These are phyloP conservation scores for Plumapathes pennacea DNA, from an alignment of 92 coral and sea anemone species.

Conservation along the genomic window DNA sequence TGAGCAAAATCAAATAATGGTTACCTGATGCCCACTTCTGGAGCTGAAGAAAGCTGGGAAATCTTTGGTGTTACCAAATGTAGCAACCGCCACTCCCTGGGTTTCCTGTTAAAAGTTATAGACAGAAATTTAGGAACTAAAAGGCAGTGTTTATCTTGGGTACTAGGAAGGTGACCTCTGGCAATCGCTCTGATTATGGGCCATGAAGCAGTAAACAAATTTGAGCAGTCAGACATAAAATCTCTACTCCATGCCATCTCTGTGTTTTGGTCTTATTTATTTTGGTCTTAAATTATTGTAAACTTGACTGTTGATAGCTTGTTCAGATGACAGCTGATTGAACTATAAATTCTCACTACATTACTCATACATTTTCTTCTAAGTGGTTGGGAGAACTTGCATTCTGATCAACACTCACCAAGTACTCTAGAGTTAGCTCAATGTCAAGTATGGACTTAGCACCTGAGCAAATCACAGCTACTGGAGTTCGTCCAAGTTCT, in stretches of 20 bases:
- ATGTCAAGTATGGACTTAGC: conserved; percentile 93
- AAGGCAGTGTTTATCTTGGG: neutral
- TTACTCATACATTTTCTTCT: too few relatives aligned
- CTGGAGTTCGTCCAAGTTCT: conserved; percentile 92
- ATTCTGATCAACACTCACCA: conserved; percentile 39
- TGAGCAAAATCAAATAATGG: neutral
- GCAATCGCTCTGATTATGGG: too few relatives aligned
- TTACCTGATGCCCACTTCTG: conserved; percentile 87
- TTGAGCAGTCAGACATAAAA: too few relatives aligned
- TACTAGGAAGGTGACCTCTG: too few relatives aligned
- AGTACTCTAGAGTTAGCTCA: conserved; percentile 81
- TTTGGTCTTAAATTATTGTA: too few relatives aligned
- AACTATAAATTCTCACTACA: too few relatives aligned
- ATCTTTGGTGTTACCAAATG: conserved; percentile 78
- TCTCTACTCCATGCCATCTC: too few relatives aligned
- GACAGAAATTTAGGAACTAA: neutral
- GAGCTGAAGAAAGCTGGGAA: conserved; percentile 95
- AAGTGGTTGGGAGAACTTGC: too few relatives aligned
- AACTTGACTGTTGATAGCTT: too few relatives aligned
- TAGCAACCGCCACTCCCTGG: conserved; percentile 97
- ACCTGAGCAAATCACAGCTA: conserved; percentile 94
- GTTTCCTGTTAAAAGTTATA: conserved; percentile 63
- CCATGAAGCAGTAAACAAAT: too few relatives aligned
- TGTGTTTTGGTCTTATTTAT: too few relatives aligned
- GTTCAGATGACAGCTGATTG: too few relatives aligned